phyloP scores from a whole-genome alignment of 2,888 invertebrate species.

The Oegoconia quadripuncta region DNA sequence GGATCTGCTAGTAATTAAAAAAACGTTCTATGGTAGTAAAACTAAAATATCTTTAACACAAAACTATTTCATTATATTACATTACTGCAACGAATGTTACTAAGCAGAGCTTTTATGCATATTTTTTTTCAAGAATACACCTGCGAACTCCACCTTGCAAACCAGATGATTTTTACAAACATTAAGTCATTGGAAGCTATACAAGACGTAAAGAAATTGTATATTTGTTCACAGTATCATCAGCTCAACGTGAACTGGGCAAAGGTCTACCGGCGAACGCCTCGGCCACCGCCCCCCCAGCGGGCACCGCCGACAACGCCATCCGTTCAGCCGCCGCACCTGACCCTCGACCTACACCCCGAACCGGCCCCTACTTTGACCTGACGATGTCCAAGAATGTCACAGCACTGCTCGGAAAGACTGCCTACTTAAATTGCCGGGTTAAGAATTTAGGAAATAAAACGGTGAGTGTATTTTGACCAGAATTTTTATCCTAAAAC shows the following conservation, averaged over 20 bases:
- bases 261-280: constrained; percentile 55
- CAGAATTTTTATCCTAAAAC: too few relatives aligned
- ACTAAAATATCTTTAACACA: too few relatives aligned
- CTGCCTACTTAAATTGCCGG: constrained; percentile 92
- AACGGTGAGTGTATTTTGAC: constrained; percentile 82
- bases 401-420: constrained; percentile 92
- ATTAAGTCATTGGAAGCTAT: too few relatives aligned
- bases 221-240: constrained; percentile 55
- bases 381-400: constrained; percentile 85
- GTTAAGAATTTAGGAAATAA: constrained; percentile 95
- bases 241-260: constrained; percentile 70
- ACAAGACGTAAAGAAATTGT: too few relatives aligned
- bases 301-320: constrained; percentile 79
- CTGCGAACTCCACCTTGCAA: too few relatives aligned
- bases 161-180: too few relatives aligned
- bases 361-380: constrained; percentile 88
- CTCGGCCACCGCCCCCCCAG: constrained; percentile 68
- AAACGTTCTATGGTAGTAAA: too few relatives aligned
- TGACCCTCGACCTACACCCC: constrained; percentile 67
- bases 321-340: constrained; percentile 58
- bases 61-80: too few relatives aligned
- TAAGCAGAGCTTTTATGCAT: too few relatives aligned
- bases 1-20: too few relatives aligned
- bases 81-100: too few relatives aligned
- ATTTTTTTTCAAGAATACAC: too few relatives aligned